phyloP scores from a whole-genome alignment of 2,797 vertebrate genomes.

The Tapera naevia region DNA sequence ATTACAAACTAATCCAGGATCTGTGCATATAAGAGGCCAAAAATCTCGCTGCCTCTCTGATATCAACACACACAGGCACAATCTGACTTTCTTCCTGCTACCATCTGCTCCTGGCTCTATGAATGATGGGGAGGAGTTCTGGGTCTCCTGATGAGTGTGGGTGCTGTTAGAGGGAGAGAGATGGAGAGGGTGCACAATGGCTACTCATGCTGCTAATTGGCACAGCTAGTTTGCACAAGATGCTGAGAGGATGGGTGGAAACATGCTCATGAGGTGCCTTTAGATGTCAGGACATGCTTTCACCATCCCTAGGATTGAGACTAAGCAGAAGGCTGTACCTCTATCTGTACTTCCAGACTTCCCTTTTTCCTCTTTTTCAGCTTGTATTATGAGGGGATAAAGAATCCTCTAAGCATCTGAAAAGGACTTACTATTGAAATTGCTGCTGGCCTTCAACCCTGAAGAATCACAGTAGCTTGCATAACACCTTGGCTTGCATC shows the following conservation, averaged over 20 bases:
- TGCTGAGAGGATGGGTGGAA: not conserved
- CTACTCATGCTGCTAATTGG: not conserved
- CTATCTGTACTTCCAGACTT: not conserved
- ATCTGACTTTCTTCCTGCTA: not conserved
- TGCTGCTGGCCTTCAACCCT: not conserved
- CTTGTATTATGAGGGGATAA: not conserved
- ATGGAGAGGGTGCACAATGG: not conserved
- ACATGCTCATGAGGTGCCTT: not conserved
- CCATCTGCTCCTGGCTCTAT: slow-evolving; percentile 23
- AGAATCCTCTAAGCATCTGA: not conserved
- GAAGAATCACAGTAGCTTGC: not conserved
- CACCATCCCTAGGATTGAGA: not conserved
- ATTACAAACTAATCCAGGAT: slow-evolving; percentile 55
- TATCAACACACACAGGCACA: not conserved
- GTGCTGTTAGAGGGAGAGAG: not conserved
- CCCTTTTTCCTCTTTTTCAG: not conserved
- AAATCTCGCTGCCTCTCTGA: slow-evolving; percentile 1
- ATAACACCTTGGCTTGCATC: not conserved
- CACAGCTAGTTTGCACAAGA: not conserved
- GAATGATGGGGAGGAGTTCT: not conserved
- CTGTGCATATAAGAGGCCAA: slow-evolving; percentile 12
- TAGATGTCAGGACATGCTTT: not conserved
- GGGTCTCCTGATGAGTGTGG: not conserved
- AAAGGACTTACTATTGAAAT: not conserved
- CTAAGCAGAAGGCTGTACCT: not conserved